These are phyloP conservation scores for Dione vanillae DNA, from an alignment of 2,888 invertebrate genomes.

Conservation along the genomic window DNA sequence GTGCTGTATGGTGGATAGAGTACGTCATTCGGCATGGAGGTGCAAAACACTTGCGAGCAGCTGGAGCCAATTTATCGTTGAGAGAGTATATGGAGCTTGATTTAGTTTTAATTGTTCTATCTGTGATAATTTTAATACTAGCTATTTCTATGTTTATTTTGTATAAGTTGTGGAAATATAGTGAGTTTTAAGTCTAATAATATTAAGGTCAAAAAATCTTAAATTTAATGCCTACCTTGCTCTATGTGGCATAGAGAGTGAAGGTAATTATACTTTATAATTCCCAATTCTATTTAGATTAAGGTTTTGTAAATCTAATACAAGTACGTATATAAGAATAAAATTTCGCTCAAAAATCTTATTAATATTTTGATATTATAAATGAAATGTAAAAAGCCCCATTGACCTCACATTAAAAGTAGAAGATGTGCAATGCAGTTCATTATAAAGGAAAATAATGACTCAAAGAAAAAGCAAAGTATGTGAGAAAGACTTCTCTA, in stretches of 20 bases:
- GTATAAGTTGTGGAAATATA: constrained; percentile 8
- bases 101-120: constrained; percentile 25
- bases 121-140: background rate
- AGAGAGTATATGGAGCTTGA: constrained; percentile 42
- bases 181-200: background rate
- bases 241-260: background rate
- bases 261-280: background rate
- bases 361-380: no score
- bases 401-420: no score
- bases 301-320: no score
- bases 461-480: no score
- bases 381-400: no score
- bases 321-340: no score
- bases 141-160: background rate
- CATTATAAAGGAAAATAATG: no score
- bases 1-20: constrained; percentile 56
- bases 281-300: background rate
- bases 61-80: constrained; percentile 51
- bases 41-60: constrained; percentile 50
- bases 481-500: no score
- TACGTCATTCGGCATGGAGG: constrained; percentile 54
- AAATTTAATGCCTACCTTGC: background rate
- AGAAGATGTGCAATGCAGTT: no score
- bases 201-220: background rate
- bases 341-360: no score